Conservation (phyloP, 2,797 vertebrate species). For the Acrocephalus scirpaceus region DNA sequence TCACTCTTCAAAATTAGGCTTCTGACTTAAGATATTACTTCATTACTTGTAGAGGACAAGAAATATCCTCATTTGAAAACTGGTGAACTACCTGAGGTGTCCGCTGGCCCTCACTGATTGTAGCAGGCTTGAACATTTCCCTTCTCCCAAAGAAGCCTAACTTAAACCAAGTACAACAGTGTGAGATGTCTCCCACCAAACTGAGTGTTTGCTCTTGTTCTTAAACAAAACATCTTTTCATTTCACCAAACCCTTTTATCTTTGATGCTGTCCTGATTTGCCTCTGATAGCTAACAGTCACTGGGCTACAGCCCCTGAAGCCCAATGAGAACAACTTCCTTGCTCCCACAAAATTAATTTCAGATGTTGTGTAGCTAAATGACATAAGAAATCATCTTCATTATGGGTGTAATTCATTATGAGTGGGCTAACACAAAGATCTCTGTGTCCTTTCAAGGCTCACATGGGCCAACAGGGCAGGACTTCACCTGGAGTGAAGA, state of each 20-base stretch:
- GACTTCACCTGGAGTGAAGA: not conserved
- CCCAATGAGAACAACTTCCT: not conserved
- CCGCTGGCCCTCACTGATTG: fast-evolving
- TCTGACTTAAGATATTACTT: not conserved
- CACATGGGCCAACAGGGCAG: not conserved
- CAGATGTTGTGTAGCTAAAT: not conserved
- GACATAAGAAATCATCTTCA: not conserved
- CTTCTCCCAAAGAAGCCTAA: not conserved
- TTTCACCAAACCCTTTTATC: not conserved
- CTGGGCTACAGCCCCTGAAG: not conserved
- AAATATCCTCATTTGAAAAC: not conserved
- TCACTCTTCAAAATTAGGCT: not conserved
- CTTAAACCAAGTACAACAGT: not conserved
- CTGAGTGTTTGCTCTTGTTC: not conserved
- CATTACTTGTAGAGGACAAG: not conserved
- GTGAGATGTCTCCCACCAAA: not conserved
- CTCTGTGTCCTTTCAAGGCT: not conserved
- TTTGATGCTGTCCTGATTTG: not conserved
- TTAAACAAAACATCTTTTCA: not conserved
- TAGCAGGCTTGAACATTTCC: not conserved
- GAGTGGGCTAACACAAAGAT: not conserved
- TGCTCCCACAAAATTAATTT: not conserved
- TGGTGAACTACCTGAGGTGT: not conserved
- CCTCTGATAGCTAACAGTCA: not conserved
- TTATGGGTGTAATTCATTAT: not conserved